phyloP scores from a whole-genome alignment of 1,140 invertebrate genomes.

The Bombus confusus region DNA sequence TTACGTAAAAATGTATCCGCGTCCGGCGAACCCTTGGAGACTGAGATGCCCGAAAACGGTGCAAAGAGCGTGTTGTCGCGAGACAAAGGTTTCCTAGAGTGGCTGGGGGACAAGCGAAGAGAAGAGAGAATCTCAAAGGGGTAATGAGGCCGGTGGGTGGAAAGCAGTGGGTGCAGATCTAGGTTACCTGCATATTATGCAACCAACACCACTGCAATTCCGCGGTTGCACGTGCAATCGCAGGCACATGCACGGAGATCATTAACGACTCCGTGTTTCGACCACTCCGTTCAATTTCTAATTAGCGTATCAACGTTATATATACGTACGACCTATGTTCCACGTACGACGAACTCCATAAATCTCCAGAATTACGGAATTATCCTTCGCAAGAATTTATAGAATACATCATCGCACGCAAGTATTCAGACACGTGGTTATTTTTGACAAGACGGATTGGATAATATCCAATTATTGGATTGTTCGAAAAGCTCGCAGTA shows the following conservation, averaged over 20 bases:
- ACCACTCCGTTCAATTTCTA: not conserved
- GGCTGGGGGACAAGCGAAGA: constrained; percentile 19
- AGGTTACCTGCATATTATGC: constrained; percentile 81
- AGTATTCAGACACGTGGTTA: not conserved
- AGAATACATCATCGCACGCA: not conserved
- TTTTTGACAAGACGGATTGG: not conserved
- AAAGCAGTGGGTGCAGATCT: constrained; percentile 76
- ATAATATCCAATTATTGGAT: too few relatives aligned
- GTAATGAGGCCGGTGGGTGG: constrained; percentile 77
- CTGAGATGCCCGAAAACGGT: constrained; percentile 5
- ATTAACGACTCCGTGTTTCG: constrained; percentile 37
- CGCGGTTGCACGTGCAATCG: constrained; percentile 61
- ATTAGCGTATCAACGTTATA: constrained; percentile 4
- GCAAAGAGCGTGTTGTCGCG: constrained; percentile 45
- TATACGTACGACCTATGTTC: not conserved
- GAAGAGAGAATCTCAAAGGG: constrained; percentile 60
- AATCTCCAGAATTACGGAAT: not conserved
- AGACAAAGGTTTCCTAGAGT: constrained; percentile 56
- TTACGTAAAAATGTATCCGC: constrained; percentile 20
- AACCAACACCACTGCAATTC: constrained; percentile 72
- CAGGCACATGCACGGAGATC: constrained; percentile 38
- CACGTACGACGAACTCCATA: not conserved
- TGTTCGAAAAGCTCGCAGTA: too few relatives aligned
- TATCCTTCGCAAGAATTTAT: not conserved
- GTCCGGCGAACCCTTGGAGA: constrained; percentile 6